Evolutionary conservation across 35 echinoderm and acorn worm genomes (phyloP), one percentile per base, ranked within the genome.

Genomic region (Stichopus chloronotus): DNA sequence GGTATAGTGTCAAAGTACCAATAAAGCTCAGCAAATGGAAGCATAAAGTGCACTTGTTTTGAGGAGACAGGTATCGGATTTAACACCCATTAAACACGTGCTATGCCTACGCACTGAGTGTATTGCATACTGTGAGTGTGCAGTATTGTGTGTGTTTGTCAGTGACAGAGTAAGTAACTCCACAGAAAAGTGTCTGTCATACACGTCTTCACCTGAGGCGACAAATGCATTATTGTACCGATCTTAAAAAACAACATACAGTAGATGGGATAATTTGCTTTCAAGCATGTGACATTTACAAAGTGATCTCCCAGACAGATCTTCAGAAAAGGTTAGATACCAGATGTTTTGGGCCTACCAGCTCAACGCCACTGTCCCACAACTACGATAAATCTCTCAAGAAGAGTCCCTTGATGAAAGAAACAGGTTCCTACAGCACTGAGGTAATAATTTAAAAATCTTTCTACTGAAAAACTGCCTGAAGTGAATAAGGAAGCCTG

Each of bases 271-370:
- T 14, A 74, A 74, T 74, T n/a, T 19, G 11, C 22, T 74, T 74
- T 74, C 12, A 74, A 74, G 22, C 69, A 74, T 74, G 69, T 74
- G 69, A 74, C 69, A 74, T 74, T 74, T 74, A 74, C 22, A 74
- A 74, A 74, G 69, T 7, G 11, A 74, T 74, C 19, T 74, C 11
- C 11, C 69, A 74, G 69, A 72, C 10, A 74, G 69, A n/a, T n/a
- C 7, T 74, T 14, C n/a, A 74, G 19, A 74, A 74, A 43, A 74
- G 69, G 69, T 74, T 74, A 74, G 11, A 74, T 74, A 74, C 14
- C 69, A 74, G 69, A 74, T 74, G 69, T 74, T 74, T 74, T 74
- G 69, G 13, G 30, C 22, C 69, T n/a, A n/a, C 17, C 13, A 74
- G 11, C 19, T 74, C 69, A 61, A 61, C 12, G 7, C 69, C 19